Evolutionary conservation across 2,797 vertebrate species (phyloP).

Genomic region (Carduelis carduelis): DNA sequence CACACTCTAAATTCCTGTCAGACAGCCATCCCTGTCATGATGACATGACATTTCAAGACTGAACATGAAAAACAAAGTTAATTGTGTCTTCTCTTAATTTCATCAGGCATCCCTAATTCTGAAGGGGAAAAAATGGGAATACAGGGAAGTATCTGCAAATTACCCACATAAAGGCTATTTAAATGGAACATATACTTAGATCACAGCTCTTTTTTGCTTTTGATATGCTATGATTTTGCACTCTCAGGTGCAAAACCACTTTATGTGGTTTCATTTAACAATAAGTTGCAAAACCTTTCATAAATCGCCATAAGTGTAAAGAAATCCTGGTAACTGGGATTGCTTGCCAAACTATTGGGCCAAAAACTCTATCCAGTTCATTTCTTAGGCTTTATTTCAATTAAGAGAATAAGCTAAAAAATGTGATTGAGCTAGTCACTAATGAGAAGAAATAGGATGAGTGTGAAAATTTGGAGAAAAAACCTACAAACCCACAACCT

Average conservation of each 20-base stretch:
- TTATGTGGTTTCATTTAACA: neutral
- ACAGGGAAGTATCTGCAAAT: neutral
- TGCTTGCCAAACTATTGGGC: neutral
- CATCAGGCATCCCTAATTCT: neutral
- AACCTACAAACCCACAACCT: neutral
- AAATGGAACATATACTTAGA: neutral
- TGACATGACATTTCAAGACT: neutral
- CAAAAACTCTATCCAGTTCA: neutral
- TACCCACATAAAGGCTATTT: neutral
- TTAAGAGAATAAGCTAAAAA: neutral
- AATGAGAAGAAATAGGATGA: neutral
- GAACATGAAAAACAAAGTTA: neutral
- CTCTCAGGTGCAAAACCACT: neutral
- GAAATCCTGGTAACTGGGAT: neutral
- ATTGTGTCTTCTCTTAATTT: neutral
- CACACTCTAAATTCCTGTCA: neutral
- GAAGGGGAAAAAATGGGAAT: neutral
- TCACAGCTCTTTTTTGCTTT: neutral
- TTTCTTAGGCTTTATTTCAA: neutral
- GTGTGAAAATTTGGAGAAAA: neutral
- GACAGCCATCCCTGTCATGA: neutral
- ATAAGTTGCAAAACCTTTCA: neutral
- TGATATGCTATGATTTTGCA: neutral
- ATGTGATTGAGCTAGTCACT: neutral
- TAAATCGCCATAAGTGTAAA: neutral